Base-by-base conservation (phyloP, 2,888 invertebrate species). In the Leptinotarsa tumamoca region DNA sequence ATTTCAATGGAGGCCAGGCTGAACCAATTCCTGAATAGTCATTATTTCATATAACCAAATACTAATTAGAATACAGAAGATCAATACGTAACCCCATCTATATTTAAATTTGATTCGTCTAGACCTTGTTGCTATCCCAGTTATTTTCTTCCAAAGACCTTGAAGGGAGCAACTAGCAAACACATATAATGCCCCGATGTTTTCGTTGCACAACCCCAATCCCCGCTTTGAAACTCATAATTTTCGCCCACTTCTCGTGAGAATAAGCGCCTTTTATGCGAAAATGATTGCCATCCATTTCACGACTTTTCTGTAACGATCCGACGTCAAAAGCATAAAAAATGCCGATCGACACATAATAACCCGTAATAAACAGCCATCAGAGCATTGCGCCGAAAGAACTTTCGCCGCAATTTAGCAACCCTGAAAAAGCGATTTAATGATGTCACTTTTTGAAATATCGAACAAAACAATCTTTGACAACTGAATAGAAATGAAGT, bases 261-360 rank as follows among this genome's bases (percentile, higher is more conserved):
- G 14, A 58, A 15, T 23, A 43, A 43, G 58, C 58, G 23, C 15
- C 23, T 58, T 23, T 23, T 14, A 18, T 58, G 21, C 14, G 7
- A 21, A 14, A 18, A 58, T 58, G 58, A 58, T 58, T 58, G 21
- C 58, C 21, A 21, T 21, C 14, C 23, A 58, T 58, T 58, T 23
- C 23, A 58, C 58, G 27, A 58, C 58, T 23, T 58, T 15, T 58
- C 23, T 15, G 4, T 58, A 58, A 58, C 14, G 58, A 58, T 23
- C 23, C 58, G 14, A 58, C 58, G 23, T 58, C 58, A 23, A 58
- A 14, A 27, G 58, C 2, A 4, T 15, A 27, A 58, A 58, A 58
- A 58, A 58, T 58, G 18, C 4, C 18, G 23, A 23, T 58, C 58
- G 58, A 58, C 58, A 58, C 58, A 58, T 58, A 58, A 58, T 58